Base-by-base conservation (phyloP, 2,888 invertebrate genomes). In the Cerastis rubricosa region DNA sequence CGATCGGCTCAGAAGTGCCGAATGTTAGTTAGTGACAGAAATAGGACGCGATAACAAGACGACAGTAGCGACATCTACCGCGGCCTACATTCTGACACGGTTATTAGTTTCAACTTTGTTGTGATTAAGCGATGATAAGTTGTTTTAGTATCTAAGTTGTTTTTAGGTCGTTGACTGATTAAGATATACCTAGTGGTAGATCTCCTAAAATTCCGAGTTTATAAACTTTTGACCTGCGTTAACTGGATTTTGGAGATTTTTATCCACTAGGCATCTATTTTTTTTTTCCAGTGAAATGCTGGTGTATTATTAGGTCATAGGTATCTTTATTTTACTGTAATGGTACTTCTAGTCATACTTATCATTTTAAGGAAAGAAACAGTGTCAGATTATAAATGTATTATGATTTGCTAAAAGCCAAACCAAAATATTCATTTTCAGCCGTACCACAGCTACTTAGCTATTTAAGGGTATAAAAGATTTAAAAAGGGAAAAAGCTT, bases 1-100 rank as follows among this genome's bases (percentile, higher is more conserved):
- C 76, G 75, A 78, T 74, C 67, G 25, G 54, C 59, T 69, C 71
- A 59, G 66, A 81, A 79, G 86, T 80, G 65, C 76, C 84, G 66
- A 86, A 88, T 81, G 77, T 88, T 87, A 85, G 78, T 78, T 81
- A 85, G 81, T 78, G 82, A 80, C 88, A 82, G 65, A 86, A 87
- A 71, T 88, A 80, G 87, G 76, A 19, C 87, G 76, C 29, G 88
- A 84, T 85, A 87, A 74, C 85, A 79, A 80, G 82, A 74, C 69
- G 54, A 51, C 68, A 65, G 49, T 64, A 54, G 64, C 67, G 64
- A 76, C 76, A 63, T 77, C 68, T 75, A 69, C 57, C 35, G 67
- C 78, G 84, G 68, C 77, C 84, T 79, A 86, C 64, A 61, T 81
- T 73, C 68, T 76, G 81, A 84, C 85, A 76, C 66, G 25, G 71